Base-by-base conservation (phyloP, 2,888 invertebrate genomes). In the Tigriopus californicus region DNA sequence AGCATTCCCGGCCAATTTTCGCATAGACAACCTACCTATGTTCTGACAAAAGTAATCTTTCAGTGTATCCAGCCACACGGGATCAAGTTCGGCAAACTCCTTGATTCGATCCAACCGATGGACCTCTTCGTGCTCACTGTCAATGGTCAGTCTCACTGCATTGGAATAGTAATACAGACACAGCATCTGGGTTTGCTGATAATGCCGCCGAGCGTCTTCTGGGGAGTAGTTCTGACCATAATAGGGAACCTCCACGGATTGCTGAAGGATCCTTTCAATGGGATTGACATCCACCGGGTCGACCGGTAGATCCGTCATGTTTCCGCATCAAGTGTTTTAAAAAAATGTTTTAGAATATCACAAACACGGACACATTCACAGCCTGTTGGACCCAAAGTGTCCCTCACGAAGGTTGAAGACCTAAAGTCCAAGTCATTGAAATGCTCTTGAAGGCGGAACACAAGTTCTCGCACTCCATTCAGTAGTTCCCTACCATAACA, bases 21-120 rank as follows among this genome's bases (percentile, higher is more conserved):
- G n/a, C 46, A 15, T 4, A 18, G 18, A 44, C 3, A 44, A 10
- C n/a, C 15, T 44, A n/a, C 18, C 18, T n/a, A 18, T 18, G n/a
- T n/a, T 49, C 41, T 11, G n/a, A 46, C 47, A 41, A 18, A 54
- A 13, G 15, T 56, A 61, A 56, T 55, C 59, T 58, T 22, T 11
- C 5, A 15, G 25, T 5, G n/a, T n/a, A 4, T 41, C 54, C 13
- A 54, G 54, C 54, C 54, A 49, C 11, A 40, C 24, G 41, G 20
- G 15, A 18, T 54, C 54, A 40, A 24, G 41, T 18, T 18, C 15
- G 33, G 40, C 54, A 33, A 33, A 54, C 22, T 54, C 54, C 41
- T 33, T 41, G 18, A 54, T 54, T 8, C 41, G 54, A 41, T 54
- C 54, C n/a, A 41, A 18, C n/a, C 41, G 33, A 41, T 54, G 41